phyloP scores from a whole-genome alignment of 2,113 vertebrate species.

The Falcunculus frontatus region DNA sequence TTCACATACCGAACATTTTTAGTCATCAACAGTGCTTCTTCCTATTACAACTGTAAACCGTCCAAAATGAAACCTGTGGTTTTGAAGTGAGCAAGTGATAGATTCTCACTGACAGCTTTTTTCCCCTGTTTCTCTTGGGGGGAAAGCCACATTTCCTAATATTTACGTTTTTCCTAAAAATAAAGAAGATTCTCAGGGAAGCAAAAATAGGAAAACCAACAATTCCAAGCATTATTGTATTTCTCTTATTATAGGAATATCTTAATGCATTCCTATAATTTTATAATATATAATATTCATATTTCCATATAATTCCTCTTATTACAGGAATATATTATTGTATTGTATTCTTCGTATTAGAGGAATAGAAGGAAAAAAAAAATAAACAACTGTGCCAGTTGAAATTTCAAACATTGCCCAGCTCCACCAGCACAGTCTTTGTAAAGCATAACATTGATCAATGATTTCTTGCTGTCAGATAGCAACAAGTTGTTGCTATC shows the following conservation, averaged over 20 bases:
- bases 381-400: not conserved
- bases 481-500: not conserved
- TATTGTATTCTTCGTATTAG: not conserved
- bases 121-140: not conserved
- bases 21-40: not conserved
- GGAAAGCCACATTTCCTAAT: not conserved
- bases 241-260: not conserved
- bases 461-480: not conserved
- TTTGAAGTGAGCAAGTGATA: not conserved
- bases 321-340: not conserved
- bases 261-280: not conserved
- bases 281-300: not conserved
- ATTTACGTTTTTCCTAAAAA: not conserved
- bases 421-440: not conserved
- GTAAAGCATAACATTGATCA: not conserved
- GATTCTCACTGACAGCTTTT: not conserved
- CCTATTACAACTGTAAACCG: not conserved
- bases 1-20: not conserved
- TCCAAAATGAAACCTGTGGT: not conserved
- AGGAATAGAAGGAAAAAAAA: not conserved
- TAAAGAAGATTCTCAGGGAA: not conserved
- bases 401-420: not conserved
- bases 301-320: not conserved
- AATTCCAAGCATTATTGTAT: not conserved
- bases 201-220: not conserved